Base-by-base conservation (phyloP, 2,797 vertebrate genomes). In the Dendrocincla fuliginosa region DNA sequence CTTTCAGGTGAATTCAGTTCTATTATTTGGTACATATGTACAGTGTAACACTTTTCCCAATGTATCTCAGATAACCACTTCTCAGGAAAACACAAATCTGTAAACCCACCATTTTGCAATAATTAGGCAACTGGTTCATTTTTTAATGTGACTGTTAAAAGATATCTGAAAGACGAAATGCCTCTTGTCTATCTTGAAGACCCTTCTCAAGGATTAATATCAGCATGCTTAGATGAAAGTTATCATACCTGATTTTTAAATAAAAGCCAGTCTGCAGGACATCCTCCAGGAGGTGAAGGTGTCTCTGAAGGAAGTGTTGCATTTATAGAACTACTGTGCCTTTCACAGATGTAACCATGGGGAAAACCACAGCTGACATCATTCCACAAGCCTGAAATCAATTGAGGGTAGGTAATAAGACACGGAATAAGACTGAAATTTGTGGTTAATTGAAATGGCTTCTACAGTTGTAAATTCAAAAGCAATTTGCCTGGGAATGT, bases 321-420 rank as follows among this genome's bases (percentile, higher is more conserved):
- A 12, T 99, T 99, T 46, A 96, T 73, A 65, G 98, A 98, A 68
- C 52, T 95, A 32, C 65, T 96, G 74, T 97, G 98, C 90, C 99
- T 98, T 97, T 99, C 98, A 96, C 99, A 99, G 78, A 99, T 98
- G 22, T 98, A 99, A 9, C 98, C 96, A 13, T 98, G 95, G 59
- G 97, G 96, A 28, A 97, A 47, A 16, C 98, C 98, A 95, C 99
- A 99, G 94, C 98, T 99, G 41, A 99, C 98, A 80, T 99, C 99
- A 88, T 99, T 99, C 99, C 99, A 99, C 95, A 97, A 98, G 5
- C 98, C 98, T 98, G 88, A 30, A 93, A 89, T 67, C 5, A 37
- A 22, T 87, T 55, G 22, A 76, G 32, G 44, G 27, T 27, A 59
- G 18, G 15, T 42, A 39, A 12, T 19, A 49, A 78, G 27, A 50